Conservation (phyloP, 2,113 vertebrate species). For the Anolis sagrei region DNA sequence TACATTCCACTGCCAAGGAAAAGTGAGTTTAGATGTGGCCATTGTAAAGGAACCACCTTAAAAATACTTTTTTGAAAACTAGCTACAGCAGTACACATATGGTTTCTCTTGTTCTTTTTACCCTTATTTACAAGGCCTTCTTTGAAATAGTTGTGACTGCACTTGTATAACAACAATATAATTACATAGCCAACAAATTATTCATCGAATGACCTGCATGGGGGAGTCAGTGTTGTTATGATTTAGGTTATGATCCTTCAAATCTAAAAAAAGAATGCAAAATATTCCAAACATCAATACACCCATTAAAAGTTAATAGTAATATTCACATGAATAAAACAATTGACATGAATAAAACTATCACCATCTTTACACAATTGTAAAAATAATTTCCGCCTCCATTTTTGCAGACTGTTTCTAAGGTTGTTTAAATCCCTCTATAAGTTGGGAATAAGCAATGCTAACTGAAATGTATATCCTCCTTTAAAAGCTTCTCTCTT, state of each 20-base stretch:
- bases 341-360: too few relatives aligned
- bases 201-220: neutral
- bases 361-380: too few relatives aligned
- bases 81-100: neutral
- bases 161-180: neutral
- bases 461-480: too few relatives aligned
- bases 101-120: too few relatives aligned
- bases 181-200: neutral
- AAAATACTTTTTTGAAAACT: neutral
- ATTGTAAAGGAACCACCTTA: neutral
- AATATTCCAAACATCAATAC: neutral
- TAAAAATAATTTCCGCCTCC: too few relatives aligned
- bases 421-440: too few relatives aligned
- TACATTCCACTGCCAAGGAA: neutral
- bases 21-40: neutral
- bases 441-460: too few relatives aligned
- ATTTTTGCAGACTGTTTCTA: too few relatives aligned
- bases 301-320: neutral
- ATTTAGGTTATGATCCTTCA: neutral
- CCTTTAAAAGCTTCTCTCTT: too few relatives aligned
- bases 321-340: neutral
- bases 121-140: neutral
- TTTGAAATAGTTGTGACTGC: neutral
- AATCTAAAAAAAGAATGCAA: neutral
- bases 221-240: neutral